Evolutionary conservation across 2,888 invertebrate species (phyloP), one percentile per base, ranked within the genome.

Genomic region (Mongoloraphidia duomilia): DNA sequence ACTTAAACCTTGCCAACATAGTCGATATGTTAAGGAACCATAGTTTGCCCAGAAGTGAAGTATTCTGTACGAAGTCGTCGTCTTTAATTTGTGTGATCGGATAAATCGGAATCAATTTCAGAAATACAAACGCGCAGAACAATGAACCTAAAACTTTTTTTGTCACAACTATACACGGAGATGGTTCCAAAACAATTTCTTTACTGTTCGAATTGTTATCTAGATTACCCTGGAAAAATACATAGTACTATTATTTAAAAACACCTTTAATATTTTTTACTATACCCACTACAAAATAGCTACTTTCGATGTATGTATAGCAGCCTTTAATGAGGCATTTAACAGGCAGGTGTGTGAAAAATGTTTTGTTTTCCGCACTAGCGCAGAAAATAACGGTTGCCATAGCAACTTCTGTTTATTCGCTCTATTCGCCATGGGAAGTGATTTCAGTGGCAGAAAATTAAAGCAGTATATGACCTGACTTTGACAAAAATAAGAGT

Each of bases 1-100:
- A 96, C 72, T 93, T 94, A 68, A 86, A 85, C 56, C 94, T 80
- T 52, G 83, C 82, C 52, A 87, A 74, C 56, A 87, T 76, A 46
- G 91, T 90, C 42, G 84, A 77, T 55, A 81, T 68, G 59, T 80
- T 69, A 55, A 91, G 71, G 70, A 84, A 93, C 65, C 84, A 79
- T 61, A 87, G 78, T 64, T 79, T 82, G 56, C 79, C 77, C 34
- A 72, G 53, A 44, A 82, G 64, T 13, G 75, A 70, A 13, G 76
- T 73, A 49, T 73, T 69, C 36, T 75, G 63, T 47, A 83, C 61
- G 63, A 84, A 87, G 50, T 77, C 76, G 39, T 77, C 75, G 33
- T 81, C 82, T 73, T 81, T 82, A 49, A 88, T 66, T 54, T 74
- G 72, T 56, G 77, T 73, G 46, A 88, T 76, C 0, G 86, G 80